These are phyloP conservation scores for Bungarus multicinctus DNA, from an alignment of 2,113 vertebrate species.

Conservation along the genomic window DNA sequence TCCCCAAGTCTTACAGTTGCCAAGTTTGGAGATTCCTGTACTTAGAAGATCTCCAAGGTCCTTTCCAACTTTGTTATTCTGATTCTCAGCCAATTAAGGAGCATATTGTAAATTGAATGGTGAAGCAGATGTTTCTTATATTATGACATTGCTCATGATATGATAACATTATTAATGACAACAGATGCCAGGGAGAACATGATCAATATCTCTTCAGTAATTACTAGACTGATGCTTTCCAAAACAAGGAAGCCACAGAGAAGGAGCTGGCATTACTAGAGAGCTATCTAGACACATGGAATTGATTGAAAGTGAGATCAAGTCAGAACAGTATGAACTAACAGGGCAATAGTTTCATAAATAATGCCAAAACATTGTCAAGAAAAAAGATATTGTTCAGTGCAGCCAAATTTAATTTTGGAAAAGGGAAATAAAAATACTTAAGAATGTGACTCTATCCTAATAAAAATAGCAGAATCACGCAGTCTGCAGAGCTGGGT, in stretches of 20 bases:
- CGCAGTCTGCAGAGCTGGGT: no score
- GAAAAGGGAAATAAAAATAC: background rate
- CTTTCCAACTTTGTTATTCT: background rate
- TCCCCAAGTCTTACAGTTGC: no score
- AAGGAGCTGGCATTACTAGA: background rate
- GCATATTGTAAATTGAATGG: background rate
- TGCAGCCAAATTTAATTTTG: background rate
- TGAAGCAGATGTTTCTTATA: background rate
- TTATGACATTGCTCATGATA: background rate
- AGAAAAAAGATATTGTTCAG: background rate
- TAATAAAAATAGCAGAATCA: background rate
- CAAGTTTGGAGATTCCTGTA: no score
- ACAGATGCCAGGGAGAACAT: background rate
- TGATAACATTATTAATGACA: background rate
- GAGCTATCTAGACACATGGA: background rate
- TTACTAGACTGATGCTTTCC: background rate
- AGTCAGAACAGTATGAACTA: background rate
- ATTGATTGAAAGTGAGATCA: background rate
- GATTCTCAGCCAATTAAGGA: background rate
- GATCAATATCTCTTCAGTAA: no score
- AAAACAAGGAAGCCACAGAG: background rate
- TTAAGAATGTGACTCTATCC: background rate
- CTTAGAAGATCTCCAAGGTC: no score
- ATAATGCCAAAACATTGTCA: background rate
- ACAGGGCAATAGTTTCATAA: background rate